Conservation (phyloP, 2,113 vertebrate genomes). For the Cebus imitator region DNA sequence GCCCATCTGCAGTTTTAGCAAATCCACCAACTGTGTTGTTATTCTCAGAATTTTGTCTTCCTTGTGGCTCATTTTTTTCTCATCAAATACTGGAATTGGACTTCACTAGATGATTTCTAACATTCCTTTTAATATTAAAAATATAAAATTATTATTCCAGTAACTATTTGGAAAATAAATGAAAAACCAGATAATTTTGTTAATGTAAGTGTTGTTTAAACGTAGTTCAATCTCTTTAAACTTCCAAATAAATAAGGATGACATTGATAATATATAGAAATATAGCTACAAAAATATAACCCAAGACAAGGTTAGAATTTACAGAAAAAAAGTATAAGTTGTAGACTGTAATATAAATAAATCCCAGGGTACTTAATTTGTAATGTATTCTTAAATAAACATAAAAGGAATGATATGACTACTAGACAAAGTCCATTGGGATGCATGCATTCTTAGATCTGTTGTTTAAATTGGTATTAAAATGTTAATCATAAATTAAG, state of each 20-base stretch:
- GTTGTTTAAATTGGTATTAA: conserved; percentile 1
- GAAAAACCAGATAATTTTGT: conserved; percentile 10
- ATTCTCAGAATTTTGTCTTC: background rate
- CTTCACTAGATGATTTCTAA: background rate
- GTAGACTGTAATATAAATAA: background rate
- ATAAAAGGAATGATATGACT: background rate
- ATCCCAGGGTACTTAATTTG: background rate
- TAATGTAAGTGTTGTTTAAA: background rate
- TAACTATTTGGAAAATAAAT: background rate
- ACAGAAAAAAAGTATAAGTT: background rate
- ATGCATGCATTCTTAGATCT: background rate
- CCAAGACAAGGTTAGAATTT: conserved; percentile 1
- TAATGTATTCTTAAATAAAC: conserved; percentile 43
- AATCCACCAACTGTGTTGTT: conserved; percentile 58
- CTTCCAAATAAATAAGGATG: background rate
- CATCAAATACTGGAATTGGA: background rate
- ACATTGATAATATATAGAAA: conserved; percentile 6
- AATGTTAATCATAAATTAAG: conserved; percentile 21
- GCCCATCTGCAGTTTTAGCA: conserved; percentile 69
- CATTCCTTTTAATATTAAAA: background rate
- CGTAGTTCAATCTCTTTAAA: background rate
- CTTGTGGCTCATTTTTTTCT: conserved; percentile 4
- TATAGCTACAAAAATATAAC: conserved; percentile 33
- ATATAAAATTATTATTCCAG: conserved; percentile 29
- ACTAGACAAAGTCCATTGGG: background rate